Percentiles rank a stretch among this genome's conserved stretches.
Evolutionary conservation across 2,113 vertebrate genomes (phyloP).

Genomic region (Miniopterus natalensis): DNA sequence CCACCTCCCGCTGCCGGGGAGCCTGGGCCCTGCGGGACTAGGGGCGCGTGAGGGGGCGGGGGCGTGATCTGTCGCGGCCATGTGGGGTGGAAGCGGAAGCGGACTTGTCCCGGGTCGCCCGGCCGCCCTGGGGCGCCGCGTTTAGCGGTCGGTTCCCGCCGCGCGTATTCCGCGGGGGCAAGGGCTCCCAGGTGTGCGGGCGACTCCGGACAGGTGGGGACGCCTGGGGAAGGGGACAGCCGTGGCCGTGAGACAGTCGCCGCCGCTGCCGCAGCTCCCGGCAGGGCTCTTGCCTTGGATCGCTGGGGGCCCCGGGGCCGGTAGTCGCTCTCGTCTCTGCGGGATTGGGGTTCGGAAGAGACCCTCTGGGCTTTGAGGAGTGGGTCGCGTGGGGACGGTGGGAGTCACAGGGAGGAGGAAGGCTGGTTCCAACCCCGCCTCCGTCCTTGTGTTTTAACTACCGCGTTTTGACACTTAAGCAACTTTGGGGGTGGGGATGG

Average conservation of each 20-base stretch:
- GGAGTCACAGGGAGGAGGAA: not conserved
- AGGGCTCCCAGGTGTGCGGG: conserved; percentile 43
- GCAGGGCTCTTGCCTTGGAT: not conserved
- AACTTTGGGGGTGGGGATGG: conserved; percentile 25
- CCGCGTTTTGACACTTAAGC: not conserved
- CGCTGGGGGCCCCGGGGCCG: not conserved
- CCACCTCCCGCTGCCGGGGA: not conserved
- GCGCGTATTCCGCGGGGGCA: not conserved
- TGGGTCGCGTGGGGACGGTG: not conserved
- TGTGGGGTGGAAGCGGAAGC: conserved; percentile 55
- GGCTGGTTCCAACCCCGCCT: not conserved
- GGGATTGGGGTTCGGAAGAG: not conserved
- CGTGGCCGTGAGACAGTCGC: not conserved
- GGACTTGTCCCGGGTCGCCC: not conserved
- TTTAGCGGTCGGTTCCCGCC: not conserved
- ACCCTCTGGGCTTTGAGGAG: not conserved
- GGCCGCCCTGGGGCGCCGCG: not conserved
- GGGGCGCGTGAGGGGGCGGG: not conserved
- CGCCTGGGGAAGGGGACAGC: not conserved
- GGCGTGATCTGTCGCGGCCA: not conserved
- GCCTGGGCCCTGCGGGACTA: not conserved
- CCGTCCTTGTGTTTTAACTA: conserved; percentile 11
- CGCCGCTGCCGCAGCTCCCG: not conserved
- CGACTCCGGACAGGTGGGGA: not conserved
- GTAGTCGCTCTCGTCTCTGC: accelerated